These are phyloP conservation scores for Stictocephala bisonia DNA, from an alignment of 2,888 invertebrate species.

Conservation along the genomic window DNA sequence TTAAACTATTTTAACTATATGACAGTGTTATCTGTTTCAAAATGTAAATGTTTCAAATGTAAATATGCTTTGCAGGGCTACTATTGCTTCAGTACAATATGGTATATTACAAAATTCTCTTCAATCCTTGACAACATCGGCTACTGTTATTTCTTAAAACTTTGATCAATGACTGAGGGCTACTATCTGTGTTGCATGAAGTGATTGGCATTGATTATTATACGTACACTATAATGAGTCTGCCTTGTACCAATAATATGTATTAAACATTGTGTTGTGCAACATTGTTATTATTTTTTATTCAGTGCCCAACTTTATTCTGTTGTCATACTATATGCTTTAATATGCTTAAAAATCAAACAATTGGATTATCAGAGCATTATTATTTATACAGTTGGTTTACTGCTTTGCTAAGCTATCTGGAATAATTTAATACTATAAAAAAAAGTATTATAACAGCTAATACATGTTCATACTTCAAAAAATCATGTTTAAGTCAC, in stretches of 20 bases:
- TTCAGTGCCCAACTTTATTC: too few relatives aligned
- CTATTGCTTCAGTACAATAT: constrained; percentile 26
- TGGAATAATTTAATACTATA: too few relatives aligned
- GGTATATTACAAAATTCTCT: constrained; percentile 17
- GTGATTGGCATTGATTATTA: constrained; percentile 34
- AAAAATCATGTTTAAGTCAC: too few relatives aligned
- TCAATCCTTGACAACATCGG: constrained; percentile 22
- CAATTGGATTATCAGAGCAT: too few relatives aligned
- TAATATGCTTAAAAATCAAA: too few relatives aligned
- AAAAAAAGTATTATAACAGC: too few relatives aligned
- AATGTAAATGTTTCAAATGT: constrained; percentile 1
- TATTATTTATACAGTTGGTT: too few relatives aligned
- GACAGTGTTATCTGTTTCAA: neutral
- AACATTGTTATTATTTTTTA: too few relatives aligned
- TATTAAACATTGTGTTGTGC: constrained; percentile 39
- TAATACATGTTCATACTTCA: too few relatives aligned
- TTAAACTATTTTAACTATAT: neutral
- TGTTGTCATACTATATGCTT: too few relatives aligned
- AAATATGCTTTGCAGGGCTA: constrained; percentile 16
- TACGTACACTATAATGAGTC: constrained; percentile 31
- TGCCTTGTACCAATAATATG: constrained; percentile 38
- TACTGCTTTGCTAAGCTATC: too few relatives aligned
- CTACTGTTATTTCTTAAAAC: constrained; percentile 39
- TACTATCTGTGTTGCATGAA: constrained; percentile 33
- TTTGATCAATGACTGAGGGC: constrained; percentile 35